Evolutionary conservation across 2,797 vertebrate genomes (phyloP).

Genomic region (Ambastaia sidthimunki): DNA sequence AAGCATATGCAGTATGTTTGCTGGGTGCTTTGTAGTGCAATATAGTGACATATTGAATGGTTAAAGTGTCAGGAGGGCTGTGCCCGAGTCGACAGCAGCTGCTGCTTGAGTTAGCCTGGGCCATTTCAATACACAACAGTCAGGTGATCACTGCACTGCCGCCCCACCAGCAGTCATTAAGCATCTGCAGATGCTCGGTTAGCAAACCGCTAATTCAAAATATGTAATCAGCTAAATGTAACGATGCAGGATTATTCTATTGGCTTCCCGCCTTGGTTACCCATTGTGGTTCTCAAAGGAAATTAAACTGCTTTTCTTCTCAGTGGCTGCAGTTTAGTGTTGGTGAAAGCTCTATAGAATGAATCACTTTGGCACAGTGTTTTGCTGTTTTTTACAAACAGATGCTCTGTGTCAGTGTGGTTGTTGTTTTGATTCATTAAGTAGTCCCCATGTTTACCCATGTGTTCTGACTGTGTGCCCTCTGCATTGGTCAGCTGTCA

Average conservation of each 20-base stretch:
- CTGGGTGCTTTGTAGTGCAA: neutral
- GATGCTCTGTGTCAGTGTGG: neutral
- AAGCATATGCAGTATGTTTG: neutral
- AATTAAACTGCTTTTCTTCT: neutral
- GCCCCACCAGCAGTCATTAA: constrained; percentile 5
- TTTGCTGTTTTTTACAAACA: neutral
- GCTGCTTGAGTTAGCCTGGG: constrained; percentile 95
- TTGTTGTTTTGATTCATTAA: neutral
- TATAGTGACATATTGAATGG: constrained; percentile 73
- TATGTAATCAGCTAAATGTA: neutral
- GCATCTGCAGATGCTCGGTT: neutral
- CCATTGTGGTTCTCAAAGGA: neutral
- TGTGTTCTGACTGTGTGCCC: neutral
- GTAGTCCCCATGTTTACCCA: neutral
- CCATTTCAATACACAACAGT: constrained; percentile 98
- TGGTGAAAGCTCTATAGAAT: neutral
- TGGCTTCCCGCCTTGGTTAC: too few relatives aligned
- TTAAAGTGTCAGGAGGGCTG: constrained; percentile 83
- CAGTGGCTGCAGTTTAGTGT: neutral
- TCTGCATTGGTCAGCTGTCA: constrained; percentile 11
- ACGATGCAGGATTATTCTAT: neutral
- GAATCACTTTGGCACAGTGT: neutral
- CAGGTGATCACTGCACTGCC: constrained; percentile 77
- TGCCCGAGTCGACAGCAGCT: constrained; percentile 89
- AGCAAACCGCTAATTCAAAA: neutral